These are phyloP conservation scores for Chloropsis cyanopogon DNA, from an alignment of 2,113 vertebrate species.

Conservation along the genomic window DNA sequence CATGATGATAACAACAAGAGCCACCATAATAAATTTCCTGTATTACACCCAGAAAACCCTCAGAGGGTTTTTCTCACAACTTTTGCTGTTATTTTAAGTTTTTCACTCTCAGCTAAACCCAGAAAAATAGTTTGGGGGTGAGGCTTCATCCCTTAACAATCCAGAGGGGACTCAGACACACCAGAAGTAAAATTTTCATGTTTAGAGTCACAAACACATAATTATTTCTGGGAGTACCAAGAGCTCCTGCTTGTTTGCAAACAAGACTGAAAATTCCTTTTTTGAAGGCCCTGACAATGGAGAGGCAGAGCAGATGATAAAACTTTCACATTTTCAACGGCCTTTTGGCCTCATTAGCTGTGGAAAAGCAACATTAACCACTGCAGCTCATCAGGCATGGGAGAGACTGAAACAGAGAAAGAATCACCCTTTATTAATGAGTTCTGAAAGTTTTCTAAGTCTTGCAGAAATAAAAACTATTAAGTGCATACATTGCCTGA, in stretches of 20 bases:
- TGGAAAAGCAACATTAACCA: conserved; percentile 7
- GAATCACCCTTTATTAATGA: background rate
- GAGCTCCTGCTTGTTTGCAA: background rate
- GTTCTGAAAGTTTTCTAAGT: background rate
- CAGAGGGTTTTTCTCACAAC: background rate
- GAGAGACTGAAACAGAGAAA: background rate
- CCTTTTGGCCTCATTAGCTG: conserved; percentile 14
- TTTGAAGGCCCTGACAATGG: background rate
- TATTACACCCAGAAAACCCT: background rate
- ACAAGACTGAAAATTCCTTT: background rate
- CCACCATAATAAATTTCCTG: background rate
- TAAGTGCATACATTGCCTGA: background rate
- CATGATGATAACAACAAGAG: background rate
- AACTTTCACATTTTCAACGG: background rate
- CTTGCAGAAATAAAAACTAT: background rate
- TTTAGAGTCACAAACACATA: background rate
- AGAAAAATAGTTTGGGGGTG: background rate
- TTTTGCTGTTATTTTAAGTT: background rate
- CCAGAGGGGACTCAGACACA: background rate
- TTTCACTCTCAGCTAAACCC: background rate
- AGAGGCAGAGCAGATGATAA: background rate
- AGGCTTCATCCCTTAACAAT: background rate
- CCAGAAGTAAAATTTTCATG: background rate
- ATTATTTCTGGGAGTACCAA: background rate
- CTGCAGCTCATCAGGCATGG: background rate